Evolutionary conservation across 53 echinoderm and acorn worm species (phyloP), one percentile per base, ranked within the genome.

Genomic region (Paracentrotus lividus): DNA sequence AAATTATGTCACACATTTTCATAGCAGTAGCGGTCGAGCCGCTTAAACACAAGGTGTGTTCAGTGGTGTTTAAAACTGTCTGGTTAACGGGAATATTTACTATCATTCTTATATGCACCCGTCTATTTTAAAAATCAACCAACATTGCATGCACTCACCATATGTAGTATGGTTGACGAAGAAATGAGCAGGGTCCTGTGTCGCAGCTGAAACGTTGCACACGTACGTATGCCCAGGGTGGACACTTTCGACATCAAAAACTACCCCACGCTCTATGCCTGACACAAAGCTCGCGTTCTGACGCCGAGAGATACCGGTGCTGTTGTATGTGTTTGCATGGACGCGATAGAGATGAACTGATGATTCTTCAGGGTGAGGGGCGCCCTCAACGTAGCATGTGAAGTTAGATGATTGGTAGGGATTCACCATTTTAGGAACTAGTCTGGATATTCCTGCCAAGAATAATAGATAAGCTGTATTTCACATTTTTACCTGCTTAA

Each of bases 351-450:
- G 72, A 24, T 47, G 1, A 24, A 95, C 93, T 16, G 69, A 68
- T 24, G 47, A 49, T 23, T 42, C 42, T 1, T n/a, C 0, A 5
- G 93, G 95, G 16, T 51, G 66, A 15, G 90, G 88, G 15, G 24
- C 29, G 0, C 94, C 96, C 44, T 76, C 88, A 15, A 94, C 96
- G 23, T 81, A 29, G 92, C 96, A 96, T 4, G 94, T 96, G 89
- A 96, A 81, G 36, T 9, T 88, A 4, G 94, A 88, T 24, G 88
- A 36, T 45, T 96, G 92, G 33, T 94, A 94, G 24, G 92, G 92
- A 55, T 96, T 96, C 1, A 88, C 94, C 86, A 49, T 87, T 0
- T 78, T 32, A 27, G 88, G 18, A 14, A 65, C 91, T 8, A 84
- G 10, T 36, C 54, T 64, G 27, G 72, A 38, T 26, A 96, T 88